Conservation (phyloP, 2,888 invertebrate species). For the Chloroclystis v-ata region DNA sequence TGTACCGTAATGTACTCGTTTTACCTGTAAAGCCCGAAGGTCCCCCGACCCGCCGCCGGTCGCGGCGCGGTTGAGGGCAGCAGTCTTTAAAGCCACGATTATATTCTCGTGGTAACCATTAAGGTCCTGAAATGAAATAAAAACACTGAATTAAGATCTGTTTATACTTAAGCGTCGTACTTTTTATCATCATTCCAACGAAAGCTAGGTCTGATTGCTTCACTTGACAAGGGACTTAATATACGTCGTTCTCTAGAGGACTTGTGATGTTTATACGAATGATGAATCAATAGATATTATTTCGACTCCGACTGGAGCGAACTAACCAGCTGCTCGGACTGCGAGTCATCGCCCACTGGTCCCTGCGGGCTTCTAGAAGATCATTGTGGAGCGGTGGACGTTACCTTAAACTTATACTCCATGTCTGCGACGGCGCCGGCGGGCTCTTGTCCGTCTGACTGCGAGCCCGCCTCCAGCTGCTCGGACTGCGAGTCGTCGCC, state of each 20-base stretch:
- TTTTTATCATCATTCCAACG: too few relatives aligned
- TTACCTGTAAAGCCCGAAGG: constrained; percentile 54
- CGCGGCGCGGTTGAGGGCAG: constrained; percentile 83
- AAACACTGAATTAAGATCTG: neutral
- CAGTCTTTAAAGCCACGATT: constrained; percentile 91
- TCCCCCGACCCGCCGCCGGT: constrained; percentile 65
- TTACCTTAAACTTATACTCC: constrained; percentile 88
- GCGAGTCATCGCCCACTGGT: too few relatives aligned
- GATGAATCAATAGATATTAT: too few relatives aligned
- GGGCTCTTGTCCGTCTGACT: constrained; percentile 83
- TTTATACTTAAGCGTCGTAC: too few relatives aligned
- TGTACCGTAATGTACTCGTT: too few relatives aligned
- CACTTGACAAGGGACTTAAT: too few relatives aligned
- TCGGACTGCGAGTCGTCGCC: constrained; percentile 84
- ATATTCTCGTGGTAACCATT: constrained; percentile 96
- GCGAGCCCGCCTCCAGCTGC: constrained; percentile 82
- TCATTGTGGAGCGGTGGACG: neutral
- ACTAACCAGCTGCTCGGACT: neutral
- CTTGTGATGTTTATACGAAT: too few relatives aligned
- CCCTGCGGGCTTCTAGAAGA: too few relatives aligned
- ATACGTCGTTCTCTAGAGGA: too few relatives aligned
- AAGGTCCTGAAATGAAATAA: constrained; percentile 82
- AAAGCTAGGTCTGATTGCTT: too few relatives aligned
- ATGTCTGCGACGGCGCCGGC: constrained; percentile 85
- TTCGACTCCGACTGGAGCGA: neutral